Evolutionary conservation across 2,888 invertebrate genomes (phyloP).

Genomic region (Meteorus cinctellus): DNA sequence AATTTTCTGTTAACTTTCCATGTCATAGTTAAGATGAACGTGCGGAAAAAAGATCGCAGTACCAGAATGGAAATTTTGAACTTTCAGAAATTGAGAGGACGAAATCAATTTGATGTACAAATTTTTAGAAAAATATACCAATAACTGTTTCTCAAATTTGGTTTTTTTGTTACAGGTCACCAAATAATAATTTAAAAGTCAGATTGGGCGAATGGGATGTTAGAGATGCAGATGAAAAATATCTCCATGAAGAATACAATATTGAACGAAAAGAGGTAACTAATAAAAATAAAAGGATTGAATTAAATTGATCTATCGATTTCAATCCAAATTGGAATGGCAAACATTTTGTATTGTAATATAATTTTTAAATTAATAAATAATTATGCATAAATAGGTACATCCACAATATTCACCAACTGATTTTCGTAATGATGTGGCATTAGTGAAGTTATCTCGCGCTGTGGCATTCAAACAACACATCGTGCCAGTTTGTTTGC

Average conservation of each 20-base stretch:
- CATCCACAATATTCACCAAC: conserved; percentile 93
- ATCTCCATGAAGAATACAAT: conserved; percentile 89
- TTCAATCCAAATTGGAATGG: too few species aligned
- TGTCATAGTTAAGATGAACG: too few species aligned
- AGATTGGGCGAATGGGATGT: conserved; percentile 96
- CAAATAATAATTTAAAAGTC: conserved; percentile 90
- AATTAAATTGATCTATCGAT: background rate
- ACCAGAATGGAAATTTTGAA: too few species aligned
- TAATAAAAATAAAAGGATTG: background rate
- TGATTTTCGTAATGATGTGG: conserved; percentile 93
- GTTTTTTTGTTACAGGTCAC: conserved; percentile 78
- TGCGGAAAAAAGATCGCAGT: too few species aligned
- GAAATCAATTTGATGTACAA: too few species aligned
- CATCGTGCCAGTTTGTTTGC: conserved; percentile 93
- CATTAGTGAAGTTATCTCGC: conserved; percentile 85
- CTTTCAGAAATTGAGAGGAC: too few species aligned
- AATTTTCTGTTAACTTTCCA: too few species aligned
- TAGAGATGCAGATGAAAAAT: conserved; percentile 86
- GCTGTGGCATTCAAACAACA: conserved; percentile 93
- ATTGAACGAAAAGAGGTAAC: conserved; percentile 89
- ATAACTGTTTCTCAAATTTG: too few species aligned
- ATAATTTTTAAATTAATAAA: conserved; percentile 10
- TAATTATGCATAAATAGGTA: conserved; percentile 70
- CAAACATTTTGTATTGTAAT: conserved; percentile 38
- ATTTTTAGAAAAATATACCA: too few species aligned